Conservation (phyloP, 2,797 vertebrate genomes). For the Podarcis siculus region DNA sequence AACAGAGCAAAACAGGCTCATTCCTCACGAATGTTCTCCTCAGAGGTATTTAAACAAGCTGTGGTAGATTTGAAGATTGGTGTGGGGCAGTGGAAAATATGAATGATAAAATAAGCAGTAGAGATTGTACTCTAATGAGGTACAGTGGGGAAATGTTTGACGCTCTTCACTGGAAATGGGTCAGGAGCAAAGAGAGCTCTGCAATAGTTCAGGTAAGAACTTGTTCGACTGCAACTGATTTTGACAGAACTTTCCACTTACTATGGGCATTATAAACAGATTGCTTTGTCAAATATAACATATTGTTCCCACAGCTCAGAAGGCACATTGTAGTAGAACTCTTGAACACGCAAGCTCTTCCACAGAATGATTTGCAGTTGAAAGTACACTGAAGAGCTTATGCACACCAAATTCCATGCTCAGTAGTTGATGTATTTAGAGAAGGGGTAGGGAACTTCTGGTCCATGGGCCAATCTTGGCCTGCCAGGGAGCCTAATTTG, state of each 20-base stretch:
- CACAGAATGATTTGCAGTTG: background rate
- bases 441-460: background rate
- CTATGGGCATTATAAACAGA: background rate
- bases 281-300: background rate
- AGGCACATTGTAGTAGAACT: background rate
- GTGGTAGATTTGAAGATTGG: slow-evolving; percentile 13
- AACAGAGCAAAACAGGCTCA: background rate
- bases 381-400: background rate
- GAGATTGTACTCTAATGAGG: background rate
- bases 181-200: background rate
- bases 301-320: background rate
- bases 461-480: too few species aligned
- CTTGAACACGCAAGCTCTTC: background rate
- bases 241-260: slow-evolving; percentile 29
- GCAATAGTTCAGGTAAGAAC: background rate
- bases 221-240: slow-evolving; percentile 23
- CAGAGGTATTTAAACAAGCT: slow-evolving; percentile 6
- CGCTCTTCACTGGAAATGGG: background rate
- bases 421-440: background rate
- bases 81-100: background rate
- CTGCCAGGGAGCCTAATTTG: too few species aligned
- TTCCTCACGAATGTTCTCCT: background rate
- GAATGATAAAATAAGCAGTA: slow-evolving; percentile 12
- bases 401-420: background rate
- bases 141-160: background rate